phyloP scores from a whole-genome alignment of 2,113 vertebrate genomes.

The Lagopus muta region DNA sequence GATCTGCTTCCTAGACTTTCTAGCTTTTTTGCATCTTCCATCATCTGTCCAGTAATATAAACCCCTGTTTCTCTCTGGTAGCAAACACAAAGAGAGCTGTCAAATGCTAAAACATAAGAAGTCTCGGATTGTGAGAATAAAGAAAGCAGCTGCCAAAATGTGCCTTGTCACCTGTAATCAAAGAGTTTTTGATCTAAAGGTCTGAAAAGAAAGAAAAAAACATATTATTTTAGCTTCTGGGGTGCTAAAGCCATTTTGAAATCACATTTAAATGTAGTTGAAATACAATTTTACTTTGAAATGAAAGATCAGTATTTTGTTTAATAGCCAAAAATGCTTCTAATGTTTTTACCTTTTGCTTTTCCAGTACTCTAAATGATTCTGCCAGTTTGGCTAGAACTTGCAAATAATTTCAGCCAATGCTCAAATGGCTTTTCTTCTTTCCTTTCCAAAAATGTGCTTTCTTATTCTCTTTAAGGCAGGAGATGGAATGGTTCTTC shows the following conservation, averaged over 20 bases:
- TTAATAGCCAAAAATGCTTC: neutral
- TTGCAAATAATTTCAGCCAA: neutral
- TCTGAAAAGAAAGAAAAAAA: neutral
- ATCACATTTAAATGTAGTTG: neutral
- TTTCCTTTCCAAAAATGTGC: neutral
- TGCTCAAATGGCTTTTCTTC: neutral
- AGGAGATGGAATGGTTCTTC: neutral
- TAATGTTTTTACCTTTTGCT: neutral
- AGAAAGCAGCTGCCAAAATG: neutral
- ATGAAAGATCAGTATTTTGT: neutral
- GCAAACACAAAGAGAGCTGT: neutral
- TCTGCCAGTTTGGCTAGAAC: neutral
- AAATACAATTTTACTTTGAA: neutral
- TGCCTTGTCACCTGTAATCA: neutral
- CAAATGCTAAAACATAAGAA: neutral
- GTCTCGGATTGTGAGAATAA: neutral
- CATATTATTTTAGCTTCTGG: neutral
- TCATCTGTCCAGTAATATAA: neutral
- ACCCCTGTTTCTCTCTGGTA: neutral
- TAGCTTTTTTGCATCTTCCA: neutral
- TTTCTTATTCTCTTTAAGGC: neutral
- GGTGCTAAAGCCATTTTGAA: neutral
- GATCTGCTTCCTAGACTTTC: neutral
- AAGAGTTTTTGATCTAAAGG: neutral
- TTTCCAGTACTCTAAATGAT: neutral